A percentile compares a stretch with the other conserved stretches of the same genome.
Evolutionary conservation across 1,140 invertebrate genomes (phyloP).

Genomic region (Drosophila virilis): DNA sequence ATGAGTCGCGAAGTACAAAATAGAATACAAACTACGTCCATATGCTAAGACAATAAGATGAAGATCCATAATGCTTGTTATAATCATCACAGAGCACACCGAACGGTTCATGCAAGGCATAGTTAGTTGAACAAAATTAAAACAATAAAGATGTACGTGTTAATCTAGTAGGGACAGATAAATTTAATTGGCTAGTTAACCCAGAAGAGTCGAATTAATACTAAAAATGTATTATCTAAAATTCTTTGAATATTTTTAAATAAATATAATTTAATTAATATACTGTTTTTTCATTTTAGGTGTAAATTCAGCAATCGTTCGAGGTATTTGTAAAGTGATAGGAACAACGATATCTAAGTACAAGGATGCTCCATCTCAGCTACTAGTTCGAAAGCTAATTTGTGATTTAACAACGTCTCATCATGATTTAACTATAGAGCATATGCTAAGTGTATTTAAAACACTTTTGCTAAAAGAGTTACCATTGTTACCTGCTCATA

Average conservation of each 20-base stretch:
- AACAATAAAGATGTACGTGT: too few species aligned
- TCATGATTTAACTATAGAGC: conserved; percentile 89
- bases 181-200: too few species aligned
- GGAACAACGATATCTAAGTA: conserved; percentile 91
- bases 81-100: too few species aligned
- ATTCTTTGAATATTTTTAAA: background rate
- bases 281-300: conserved; percentile 85
- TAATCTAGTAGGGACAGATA: too few species aligned
- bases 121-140: too few species aligned
- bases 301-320: conserved; percentile 90
- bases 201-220: background rate
- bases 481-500: conserved; percentile 88
- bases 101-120: too few species aligned
- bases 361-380: conserved; percentile 90
- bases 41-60: too few species aligned
- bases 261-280: background rate
- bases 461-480: conserved; percentile 88
- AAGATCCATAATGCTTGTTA: too few species aligned
- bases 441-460: conserved; percentile 87
- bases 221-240: background rate
- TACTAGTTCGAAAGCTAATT: conserved; percentile 89
- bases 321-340: conserved; percentile 91
- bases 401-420: conserved; percentile 87
- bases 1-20: too few species aligned
- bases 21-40: too few species aligned